Evolutionary conservation across 2,888 invertebrate species (phyloP).

Genomic region (Plemyria rubiginata): DNA sequence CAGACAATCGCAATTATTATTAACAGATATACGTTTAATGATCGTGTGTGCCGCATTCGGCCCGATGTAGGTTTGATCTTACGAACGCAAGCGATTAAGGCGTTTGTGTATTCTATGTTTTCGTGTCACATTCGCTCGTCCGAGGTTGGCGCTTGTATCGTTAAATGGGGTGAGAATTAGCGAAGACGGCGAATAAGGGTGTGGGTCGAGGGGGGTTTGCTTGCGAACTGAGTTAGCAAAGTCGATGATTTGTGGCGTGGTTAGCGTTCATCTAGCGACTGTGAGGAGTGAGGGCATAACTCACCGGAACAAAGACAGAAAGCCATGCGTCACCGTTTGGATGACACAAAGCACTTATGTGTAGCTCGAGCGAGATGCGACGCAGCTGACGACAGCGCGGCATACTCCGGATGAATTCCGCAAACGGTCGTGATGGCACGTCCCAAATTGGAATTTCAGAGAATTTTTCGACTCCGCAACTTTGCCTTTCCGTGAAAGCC

Average conservation of each 20-base stretch:
- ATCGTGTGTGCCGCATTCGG: conserved; percentile 68
- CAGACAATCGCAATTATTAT: conserved; percentile 83
- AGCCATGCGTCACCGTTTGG: conserved; percentile 55
- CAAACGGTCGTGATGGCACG: conserved; percentile 48
- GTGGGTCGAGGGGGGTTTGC: conserved; percentile 50
- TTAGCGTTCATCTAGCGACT: conserved; percentile 70
- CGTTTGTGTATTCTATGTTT: conserved; percentile 57
- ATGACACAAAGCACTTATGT: conserved; percentile 49
- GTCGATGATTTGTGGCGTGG: conserved; percentile 76
- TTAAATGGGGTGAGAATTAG: conserved; percentile 64
- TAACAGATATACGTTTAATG: conserved; percentile 81
- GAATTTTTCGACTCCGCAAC: conserved; percentile 42
- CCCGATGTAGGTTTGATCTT: conserved; percentile 50
- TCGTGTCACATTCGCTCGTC: conserved; percentile 62
- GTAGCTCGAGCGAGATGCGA: conserved; percentile 37
- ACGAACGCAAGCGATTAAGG: conserved; percentile 59
- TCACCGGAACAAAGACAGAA: conserved; percentile 68
- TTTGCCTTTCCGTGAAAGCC: conserved; percentile 29
- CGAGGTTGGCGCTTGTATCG: conserved; percentile 54
- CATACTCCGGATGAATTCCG: conserved; percentile 40
- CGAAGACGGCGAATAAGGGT: conserved; percentile 54
- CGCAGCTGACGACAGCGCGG: conserved; percentile 21
- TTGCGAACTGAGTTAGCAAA: conserved; percentile 67
- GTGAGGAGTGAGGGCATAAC: conserved; percentile 61
- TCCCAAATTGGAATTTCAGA: conserved; percentile 51